Conservation (phyloP, 2,888 invertebrate genomes). For the Nomada flava region DNA sequence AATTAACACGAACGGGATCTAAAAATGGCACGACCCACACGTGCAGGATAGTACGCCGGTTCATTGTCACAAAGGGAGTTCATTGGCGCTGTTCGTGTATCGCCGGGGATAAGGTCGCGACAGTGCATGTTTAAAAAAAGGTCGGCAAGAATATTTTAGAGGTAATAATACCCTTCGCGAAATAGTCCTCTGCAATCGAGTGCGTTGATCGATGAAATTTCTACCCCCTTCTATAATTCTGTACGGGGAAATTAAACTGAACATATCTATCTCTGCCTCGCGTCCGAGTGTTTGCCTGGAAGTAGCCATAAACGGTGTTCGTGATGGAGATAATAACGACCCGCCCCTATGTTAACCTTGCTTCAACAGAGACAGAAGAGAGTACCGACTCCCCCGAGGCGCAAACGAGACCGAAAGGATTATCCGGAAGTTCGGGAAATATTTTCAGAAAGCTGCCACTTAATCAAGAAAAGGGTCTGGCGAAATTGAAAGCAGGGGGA, state of each 20-base stretch:
- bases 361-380: not conserved
- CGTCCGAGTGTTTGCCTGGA: not conserved
- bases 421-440: too few species aligned
- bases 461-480: not conserved
- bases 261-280: not conserved
- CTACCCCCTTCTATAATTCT: not conserved
- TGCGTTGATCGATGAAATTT: too few species aligned
- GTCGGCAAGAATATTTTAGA: not conserved
- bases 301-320: not conserved
- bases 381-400: not conserved
- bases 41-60: constrained; percentile 3
- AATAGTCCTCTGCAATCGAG: not conserved
- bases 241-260: constrained; percentile 3
- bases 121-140: not conserved
- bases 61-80: constrained; percentile 49
- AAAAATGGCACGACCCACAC: constrained; percentile 30
- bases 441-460: not conserved
- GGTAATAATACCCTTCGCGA: not conserved
- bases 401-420: too few species aligned
- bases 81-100: constrained; percentile 37
- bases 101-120: constrained; percentile 19
- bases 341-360: not conserved
- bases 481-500: not conserved
- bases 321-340: not conserved
- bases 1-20: constrained; percentile 24